Conservation (phyloP, 2,113 vertebrate species). For the Sander lucioperca region DNA sequence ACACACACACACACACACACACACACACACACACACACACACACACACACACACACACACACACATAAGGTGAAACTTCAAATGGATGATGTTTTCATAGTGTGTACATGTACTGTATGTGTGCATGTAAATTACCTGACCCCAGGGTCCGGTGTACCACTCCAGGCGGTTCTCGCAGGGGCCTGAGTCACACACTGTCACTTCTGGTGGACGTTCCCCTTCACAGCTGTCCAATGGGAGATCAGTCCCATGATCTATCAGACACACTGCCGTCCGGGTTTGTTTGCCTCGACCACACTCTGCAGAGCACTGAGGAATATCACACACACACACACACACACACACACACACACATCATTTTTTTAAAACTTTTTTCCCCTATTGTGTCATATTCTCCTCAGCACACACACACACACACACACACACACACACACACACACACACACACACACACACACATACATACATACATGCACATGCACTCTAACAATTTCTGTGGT, state of each 20-base stretch:
- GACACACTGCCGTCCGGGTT: slow-evolving; percentile 88
- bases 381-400: not conserved
- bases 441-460: not conserved
- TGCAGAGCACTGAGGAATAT: slow-evolving; percentile 87
- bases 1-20: slow-evolving; percentile 27
- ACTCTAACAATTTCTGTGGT: slow-evolving; percentile 59
- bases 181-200: slow-evolving; percentile 84
- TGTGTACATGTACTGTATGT: not conserved
- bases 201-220: slow-evolving; percentile 85
- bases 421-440: not conserved
- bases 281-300: slow-evolving; percentile 89
- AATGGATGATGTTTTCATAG: not conserved
- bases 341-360: not conserved
- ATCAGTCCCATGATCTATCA: slow-evolving; percentile 90
- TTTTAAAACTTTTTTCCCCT: too few species aligned
- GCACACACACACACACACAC: not conserved
- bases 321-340: slow-evolving; percentile 2
- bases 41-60: slow-evolving; percentile 12
- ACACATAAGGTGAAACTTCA: not conserved
- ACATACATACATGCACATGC: not conserved
- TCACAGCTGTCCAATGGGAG: slow-evolving; percentile 92
- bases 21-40: slow-evolving; percentile 2
- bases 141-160: slow-evolving; percentile 94
- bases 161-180: slow-evolving; percentile 88
- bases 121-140: slow-evolving; percentile 85